Percentiles rank a stretch among this genome's conserved stretches.
Conservation (phyloP, 2,113 vertebrate species). For the Pelecanoides urinatrix region DNA sequence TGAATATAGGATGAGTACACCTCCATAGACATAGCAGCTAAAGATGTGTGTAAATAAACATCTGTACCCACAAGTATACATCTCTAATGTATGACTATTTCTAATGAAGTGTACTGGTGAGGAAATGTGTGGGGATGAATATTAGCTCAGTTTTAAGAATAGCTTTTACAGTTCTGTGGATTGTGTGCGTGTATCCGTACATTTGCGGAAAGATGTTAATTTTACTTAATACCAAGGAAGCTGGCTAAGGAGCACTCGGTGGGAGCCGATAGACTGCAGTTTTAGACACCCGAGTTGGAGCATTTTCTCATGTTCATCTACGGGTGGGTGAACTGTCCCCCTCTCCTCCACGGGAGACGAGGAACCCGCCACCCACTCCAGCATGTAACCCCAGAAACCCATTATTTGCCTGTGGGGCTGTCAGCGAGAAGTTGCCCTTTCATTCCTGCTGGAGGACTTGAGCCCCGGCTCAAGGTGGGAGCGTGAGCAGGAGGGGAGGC, state of each 20-base stretch:
- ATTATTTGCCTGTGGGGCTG: not conserved
- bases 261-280: not conserved
- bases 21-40: not conserved
- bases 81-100: not conserved
- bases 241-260: not conserved
- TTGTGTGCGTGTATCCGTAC: fast-evolving
- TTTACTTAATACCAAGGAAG: not conserved
- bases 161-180: not conserved
- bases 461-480: not conserved
- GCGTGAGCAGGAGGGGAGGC: not conserved
- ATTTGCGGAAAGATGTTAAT: not conserved
- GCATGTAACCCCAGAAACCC: not conserved
- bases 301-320: not conserved
- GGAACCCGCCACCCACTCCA: not conserved
- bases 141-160: not conserved
- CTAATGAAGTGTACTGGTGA: not conserved
- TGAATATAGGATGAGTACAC: not conserved
- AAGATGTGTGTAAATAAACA: not conserved
- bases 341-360: not conserved
- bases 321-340: not conserved
- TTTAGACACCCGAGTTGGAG: not conserved
- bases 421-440: not conserved
- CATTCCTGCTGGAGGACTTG: not conserved
- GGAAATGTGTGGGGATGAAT: not conserved
- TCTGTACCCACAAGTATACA: not conserved